These are phyloP conservation scores for Drosophila kikkawai DNA, from an alignment of 1,140 invertebrate species.

Conservation along the genomic window DNA sequence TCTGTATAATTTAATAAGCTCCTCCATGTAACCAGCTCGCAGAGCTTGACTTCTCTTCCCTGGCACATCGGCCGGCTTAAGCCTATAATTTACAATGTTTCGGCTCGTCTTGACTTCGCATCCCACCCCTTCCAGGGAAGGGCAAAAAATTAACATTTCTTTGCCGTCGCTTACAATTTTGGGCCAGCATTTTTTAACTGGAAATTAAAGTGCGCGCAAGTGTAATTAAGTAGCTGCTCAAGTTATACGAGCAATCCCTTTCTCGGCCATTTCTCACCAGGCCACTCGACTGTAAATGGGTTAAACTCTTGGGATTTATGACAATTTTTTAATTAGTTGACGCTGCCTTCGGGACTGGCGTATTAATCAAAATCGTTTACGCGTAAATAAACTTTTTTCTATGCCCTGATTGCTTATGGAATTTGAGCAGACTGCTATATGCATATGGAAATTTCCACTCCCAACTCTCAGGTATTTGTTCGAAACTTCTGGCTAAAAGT, in stretches of 20 bases:
- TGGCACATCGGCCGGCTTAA: conserved; percentile 45
- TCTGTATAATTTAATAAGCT: conserved; percentile 74
- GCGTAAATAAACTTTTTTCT: conserved; percentile 43
- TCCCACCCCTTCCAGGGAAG: background rate
- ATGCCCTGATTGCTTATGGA: conserved; percentile 19
- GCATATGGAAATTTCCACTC: conserved; percentile 25
- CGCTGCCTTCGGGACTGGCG: conserved; percentile 3
- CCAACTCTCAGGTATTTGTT: conserved; percentile 16
- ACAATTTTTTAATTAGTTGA: conserved; percentile 79
- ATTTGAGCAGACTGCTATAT: background rate
- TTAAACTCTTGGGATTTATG: conserved; percentile 75
- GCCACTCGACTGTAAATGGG: conserved; percentile 70
- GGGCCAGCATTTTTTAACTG: conserved; percentile 53
- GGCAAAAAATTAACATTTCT: conserved; percentile 70
- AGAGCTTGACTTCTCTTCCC: conserved; percentile 17
- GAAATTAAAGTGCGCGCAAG: conserved; percentile 82
- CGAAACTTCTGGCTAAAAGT: conserved; percentile 26
- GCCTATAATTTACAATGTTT: conserved; percentile 82
- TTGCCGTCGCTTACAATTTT: conserved; percentile 29
- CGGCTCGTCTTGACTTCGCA: conserved; percentile 71
- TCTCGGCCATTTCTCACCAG: conserved; percentile 65
- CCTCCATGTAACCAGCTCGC: conserved; percentile 52
- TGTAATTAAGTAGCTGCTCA: conserved; percentile 80
- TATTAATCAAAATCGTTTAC: conserved; percentile 52
- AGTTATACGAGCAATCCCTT: conserved; percentile 44